Conservation (phyloP, 2,113 vertebrate genomes). For the Phyllopteryx taeniolatus region DNA sequence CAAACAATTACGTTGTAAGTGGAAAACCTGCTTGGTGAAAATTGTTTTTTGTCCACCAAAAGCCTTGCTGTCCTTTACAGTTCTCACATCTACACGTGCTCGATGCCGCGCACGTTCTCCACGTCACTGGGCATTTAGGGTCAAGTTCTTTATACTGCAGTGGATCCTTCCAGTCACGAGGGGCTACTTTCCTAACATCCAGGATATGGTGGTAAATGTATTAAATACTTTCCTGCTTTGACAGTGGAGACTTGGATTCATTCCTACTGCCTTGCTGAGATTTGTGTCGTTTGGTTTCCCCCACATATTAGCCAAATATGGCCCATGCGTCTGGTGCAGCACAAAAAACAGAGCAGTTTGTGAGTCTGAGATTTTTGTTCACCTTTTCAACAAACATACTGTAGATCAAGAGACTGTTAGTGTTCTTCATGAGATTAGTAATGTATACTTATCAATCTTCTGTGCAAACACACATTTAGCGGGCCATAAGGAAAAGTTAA, state of each 20-base stretch:
- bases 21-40: neutral
- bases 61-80: neutral
- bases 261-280: conserved; percentile 9
- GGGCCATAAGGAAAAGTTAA: neutral
- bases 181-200: conserved; percentile 7
- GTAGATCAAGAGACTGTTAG: neutral
- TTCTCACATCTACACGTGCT: neutral
- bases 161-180: conserved; percentile 8
- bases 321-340: neutral
- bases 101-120: neutral
- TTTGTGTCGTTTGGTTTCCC: neutral
- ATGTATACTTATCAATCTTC: neutral
- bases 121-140: neutral
- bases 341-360: neutral
- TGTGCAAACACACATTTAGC: neutral
- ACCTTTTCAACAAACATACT: neutral
- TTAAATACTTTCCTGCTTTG: conserved; percentile 10
- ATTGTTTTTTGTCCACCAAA: neutral
- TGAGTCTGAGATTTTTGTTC: neutral
- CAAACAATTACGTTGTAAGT: neutral
- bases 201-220: conserved; percentile 10
- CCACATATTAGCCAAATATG: conserved; percentile 7
- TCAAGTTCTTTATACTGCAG: conserved; percentile 1
- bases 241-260: conserved; percentile 11
- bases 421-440: neutral